Evolutionary conservation across 2,888 invertebrate genomes (phyloP), one percentile per base, ranked within the genome.

Genomic region (Fissipunctia ypsillon): DNA sequence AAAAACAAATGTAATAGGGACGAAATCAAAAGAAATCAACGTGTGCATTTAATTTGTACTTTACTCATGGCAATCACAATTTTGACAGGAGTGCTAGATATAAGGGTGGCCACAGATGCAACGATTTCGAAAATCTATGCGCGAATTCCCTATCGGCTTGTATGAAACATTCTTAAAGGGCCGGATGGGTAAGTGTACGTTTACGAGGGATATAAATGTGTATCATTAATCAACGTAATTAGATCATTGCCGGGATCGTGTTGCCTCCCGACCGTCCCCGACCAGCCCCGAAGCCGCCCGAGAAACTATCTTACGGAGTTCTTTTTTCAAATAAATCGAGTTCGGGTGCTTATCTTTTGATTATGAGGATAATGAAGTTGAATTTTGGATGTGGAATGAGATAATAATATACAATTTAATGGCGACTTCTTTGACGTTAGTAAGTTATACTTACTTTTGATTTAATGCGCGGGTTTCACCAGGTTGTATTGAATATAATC

Each of bases 211-310:
- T 94, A 95, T 95, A 93, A 96, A 96, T 95, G 95, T 85, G 90
- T 85, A 91, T 93, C 95, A 95, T 96, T 95, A 94, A 95, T 96
- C 96, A 94, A 90, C 83, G 93, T 96, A 96, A 96, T 96, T 95
- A 96, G 95, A 94, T 95, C 95, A 95, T 96, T 95, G 94, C 91
- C 83, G 89, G 91, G 92, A 92, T 96, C 95, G 92, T 89, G 95
- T 96, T 93, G 90, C 91, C 70, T 66, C 70, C 75, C 89, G 87
- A 81, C 83, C 79, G 78, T 54, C 79, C 84, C 87, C 83, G 87
- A 85, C 74, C 70, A 69, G 52, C 65, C 60, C 83, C 83, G 81
- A 83, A 83, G 79, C 68, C 41, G 61, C 22, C 54, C 73, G 69
- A 78, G 81, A 89, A 91, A 93, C 92, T 93, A 93, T 92, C 88